Base-by-base conservation (phyloP, 2,888 invertebrate genomes). In the Spisula solida region DNA sequence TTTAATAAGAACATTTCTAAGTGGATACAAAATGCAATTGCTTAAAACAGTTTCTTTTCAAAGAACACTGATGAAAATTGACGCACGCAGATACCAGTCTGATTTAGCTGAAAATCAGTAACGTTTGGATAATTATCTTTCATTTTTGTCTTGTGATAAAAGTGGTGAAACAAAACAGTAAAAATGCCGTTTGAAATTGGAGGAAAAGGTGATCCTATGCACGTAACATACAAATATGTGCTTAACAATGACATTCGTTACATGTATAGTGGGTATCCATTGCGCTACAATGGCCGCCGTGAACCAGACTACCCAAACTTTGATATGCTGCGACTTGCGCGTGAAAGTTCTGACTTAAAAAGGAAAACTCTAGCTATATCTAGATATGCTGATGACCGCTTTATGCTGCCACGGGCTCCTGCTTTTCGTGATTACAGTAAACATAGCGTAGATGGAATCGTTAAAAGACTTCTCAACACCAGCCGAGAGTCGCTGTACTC, bases 301-400 rank as follows among this genome's bases (percentile, higher is more conserved):
- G 92, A 90, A 55, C 92, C 92, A 29, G 94, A 94, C 66, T 94
- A 94, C 79, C 94, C 94, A 8, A 94, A 94, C 84, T 94, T 94
- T 82, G 94, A 94, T 79, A 94, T 94, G 94, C 87, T 94, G 18
- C 85, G 94, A 20, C 82, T 94, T 14, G 91, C 91, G 20, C 66
- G 93, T 41, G 92, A 94, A 92, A 93, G 91, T 83, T 91, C 93
- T 6, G 83, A 91, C 18, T 87, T 93, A 6, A 92, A 92, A 82
- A 92, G 91, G 86, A 89, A 87, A 56, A 93, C 93, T 34, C 84
- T 94, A 10, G 82, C 89, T 82, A 86, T 91, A 41, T 90, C 92
- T 14, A 88, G 93, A 4, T 91, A 90, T 56, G 56, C 80, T 6
- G 90, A 91, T 10, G 91, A 90, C 18, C 90, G 90, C 10, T 92